Evolutionary conservation across 1,140 invertebrate genomes (phyloP), one percentile per base, ranked within the genome.

Genomic region (Dendrolimus kikuchii): DNA sequence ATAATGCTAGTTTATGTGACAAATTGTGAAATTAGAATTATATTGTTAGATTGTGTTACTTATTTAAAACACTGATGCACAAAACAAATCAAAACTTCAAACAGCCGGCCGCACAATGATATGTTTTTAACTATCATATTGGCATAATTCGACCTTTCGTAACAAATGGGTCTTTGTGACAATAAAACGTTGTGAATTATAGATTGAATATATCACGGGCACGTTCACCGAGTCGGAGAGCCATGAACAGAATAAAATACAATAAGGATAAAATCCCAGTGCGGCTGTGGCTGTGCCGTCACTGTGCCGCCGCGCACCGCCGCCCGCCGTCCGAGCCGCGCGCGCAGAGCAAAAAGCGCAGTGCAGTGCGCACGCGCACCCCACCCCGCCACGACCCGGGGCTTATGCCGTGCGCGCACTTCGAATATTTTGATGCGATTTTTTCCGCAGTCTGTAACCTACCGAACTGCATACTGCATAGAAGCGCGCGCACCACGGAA

Each of bases 241-340:
- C 72, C 69, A 70, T 69, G 67, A 74, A 77, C 71, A 68, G 76
- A 84, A 77, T 84, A 79, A 77, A 74, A 73, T 68, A 74, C 69
- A 80, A 68, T 72, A 77, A 76, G 71, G 67, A 74, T 72, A 66
- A 77, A 66, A 71, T 76, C 77, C 73, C 77, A 71, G 68, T 74
- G 65, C 62, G 61, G 46, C 46, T 48, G 48, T 51, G 60, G 52
- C 53, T 50, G 50, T 55, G 58, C 52, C 49, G 46, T 50, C 55
- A 38, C 56, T 54, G 51, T 41, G 45, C 10, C 48, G 43, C 55
- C 7, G 40, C 47, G 36, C 53, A 56, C 43, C 53, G 55, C 52
- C 60, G 51, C 39, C 46, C 60, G 54, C 52, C 38, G 46, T 46
- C 38, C 51, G 48, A 44, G 23, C 23, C 23, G 23, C 23, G 23